Evolutionary conservation across 2,113 vertebrate species (phyloP).

Genomic region (Cyrtonyx montezumae): DNA sequence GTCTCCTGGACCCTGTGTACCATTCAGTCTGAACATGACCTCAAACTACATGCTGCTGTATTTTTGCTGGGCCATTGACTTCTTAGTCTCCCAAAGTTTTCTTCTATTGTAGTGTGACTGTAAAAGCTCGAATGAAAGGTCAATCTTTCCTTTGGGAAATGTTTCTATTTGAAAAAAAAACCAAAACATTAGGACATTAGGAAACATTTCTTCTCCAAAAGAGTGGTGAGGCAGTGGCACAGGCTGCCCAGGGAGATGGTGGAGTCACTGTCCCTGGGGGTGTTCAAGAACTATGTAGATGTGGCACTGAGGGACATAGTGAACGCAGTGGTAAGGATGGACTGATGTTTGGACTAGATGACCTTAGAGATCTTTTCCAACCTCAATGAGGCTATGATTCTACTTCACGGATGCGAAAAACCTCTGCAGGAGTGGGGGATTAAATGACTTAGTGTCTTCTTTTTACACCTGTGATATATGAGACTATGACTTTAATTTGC

Average conservation of each 20-base stretch:
- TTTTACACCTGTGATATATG: not conserved
- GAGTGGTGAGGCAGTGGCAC: too few relatives aligned
- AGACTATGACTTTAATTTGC: not conserved
- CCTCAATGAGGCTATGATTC: not conserved
- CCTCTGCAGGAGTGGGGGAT: not conserved
- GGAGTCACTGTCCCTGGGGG: too few relatives aligned
- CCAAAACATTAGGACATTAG: not conserved
- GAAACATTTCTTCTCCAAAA: too few relatives aligned
- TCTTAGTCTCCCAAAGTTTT: not conserved
- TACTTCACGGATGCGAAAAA: not conserved
- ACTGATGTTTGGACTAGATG: too few relatives aligned
- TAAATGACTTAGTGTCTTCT: not conserved
- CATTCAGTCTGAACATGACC: not conserved
- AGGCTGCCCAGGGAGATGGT: too few relatives aligned
- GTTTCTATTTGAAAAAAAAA: not conserved
- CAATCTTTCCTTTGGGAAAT: not conserved
- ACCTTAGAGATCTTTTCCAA: too few relatives aligned
- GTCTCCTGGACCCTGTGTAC: not conserved
- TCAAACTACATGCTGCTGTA: not conserved
- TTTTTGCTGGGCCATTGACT: not conserved
- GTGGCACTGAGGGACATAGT: too few relatives aligned
- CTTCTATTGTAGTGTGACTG: not conserved
- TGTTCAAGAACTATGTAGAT: too few relatives aligned
- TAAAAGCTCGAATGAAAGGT: not conserved
- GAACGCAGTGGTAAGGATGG: too few relatives aligned